Evolutionary conservation across 2,797 vertebrate genomes (phyloP).

Genomic region (Danio kyathit): DNA sequence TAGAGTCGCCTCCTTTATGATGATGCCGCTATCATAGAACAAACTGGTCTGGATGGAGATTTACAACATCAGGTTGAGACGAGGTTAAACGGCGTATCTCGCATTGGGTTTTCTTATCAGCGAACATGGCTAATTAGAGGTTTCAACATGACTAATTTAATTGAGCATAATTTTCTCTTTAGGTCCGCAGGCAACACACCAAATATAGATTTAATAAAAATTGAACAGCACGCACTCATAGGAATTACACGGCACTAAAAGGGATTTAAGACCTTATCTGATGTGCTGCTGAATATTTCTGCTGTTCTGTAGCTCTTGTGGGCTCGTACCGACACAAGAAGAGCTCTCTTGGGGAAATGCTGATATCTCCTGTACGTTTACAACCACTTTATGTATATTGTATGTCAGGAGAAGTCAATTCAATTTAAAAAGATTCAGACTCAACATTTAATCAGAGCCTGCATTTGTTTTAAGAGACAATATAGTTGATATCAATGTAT

Average conservation of each 20-base stretch:
- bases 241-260: constrained; percentile 56
- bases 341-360: constrained; percentile 20
- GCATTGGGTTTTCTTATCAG: constrained; percentile 54
- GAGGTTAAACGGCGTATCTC: constrained; percentile 49
- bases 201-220: constrained; percentile 54
- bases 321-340: background rate
- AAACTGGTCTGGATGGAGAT: constrained; percentile 27
- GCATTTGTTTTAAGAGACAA: background rate
- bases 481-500: background rate
- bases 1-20: constrained; percentile 20
- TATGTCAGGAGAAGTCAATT: constrained; percentile 3
- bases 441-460: background rate
- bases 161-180: constrained; percentile 51
- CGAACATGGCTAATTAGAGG: constrained; percentile 56
- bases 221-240: constrained; percentile 19
- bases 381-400: background rate
- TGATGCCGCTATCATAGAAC: background rate
- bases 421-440: background rate
- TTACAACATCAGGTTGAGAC: constrained; percentile 31
- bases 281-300: constrained; percentile 36
- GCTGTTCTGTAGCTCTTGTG: constrained; percentile 1
- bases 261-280: constrained; percentile 57
- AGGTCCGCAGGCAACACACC: constrained; percentile 50
- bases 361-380: constrained; percentile 1
- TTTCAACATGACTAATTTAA: constrained; percentile 61